Conservation (phyloP, 2,888 invertebrate genomes). For the Macrosoma leucophasiata region DNA sequence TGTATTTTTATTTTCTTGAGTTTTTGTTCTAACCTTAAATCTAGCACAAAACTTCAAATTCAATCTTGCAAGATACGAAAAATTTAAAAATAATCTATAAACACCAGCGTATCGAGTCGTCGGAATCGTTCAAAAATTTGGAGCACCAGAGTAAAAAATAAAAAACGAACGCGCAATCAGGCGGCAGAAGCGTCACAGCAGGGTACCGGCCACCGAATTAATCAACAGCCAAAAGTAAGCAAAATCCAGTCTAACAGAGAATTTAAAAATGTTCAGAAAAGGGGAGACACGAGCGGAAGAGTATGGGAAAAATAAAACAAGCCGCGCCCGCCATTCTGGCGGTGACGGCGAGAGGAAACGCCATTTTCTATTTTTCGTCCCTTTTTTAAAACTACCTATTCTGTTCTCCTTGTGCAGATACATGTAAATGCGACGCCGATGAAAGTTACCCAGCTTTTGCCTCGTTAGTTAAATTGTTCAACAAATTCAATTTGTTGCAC, state of each 20-base stretch:
- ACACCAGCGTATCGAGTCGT: slow-evolving; percentile 7
- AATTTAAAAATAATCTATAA: too few relatives aligned
- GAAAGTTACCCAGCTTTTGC: slow-evolving; percentile 1
- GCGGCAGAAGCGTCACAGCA: slow-evolving; percentile 56
- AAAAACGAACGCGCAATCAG: slow-evolving; percentile 51
- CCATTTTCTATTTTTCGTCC: slow-evolving; percentile 55
- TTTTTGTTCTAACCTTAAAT: too few relatives aligned
- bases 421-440: too few relatives aligned
- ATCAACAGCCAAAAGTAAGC: slow-evolving; percentile 63
- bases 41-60: too few relatives aligned
- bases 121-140: slow-evolving; percentile 20
- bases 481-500: too few relatives aligned
- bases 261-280: slow-evolving; percentile 50
- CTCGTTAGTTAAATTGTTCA: too few relatives aligned
- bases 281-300: slow-evolving; percentile 51
- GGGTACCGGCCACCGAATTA: slow-evolving; percentile 64
- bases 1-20: too few relatives aligned
- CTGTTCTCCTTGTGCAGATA: slow-evolving; percentile 16
- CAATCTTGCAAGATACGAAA: too few relatives aligned
- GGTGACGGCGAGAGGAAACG: slow-evolving; percentile 65
- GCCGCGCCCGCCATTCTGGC: slow-evolving; percentile 60
- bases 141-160: slow-evolving; percentile 28
- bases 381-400: slow-evolving; percentile 37
- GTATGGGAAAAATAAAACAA: slow-evolving; percentile 54
- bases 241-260: slow-evolving; percentile 39